A percentile compares a stretch with the other conserved stretches of the same genome.
These are phyloP conservation scores for Paracentrotus lividus DNA, from an alignment of 53 echinoderm and acorn worm species.

Conservation along the genomic window DNA sequence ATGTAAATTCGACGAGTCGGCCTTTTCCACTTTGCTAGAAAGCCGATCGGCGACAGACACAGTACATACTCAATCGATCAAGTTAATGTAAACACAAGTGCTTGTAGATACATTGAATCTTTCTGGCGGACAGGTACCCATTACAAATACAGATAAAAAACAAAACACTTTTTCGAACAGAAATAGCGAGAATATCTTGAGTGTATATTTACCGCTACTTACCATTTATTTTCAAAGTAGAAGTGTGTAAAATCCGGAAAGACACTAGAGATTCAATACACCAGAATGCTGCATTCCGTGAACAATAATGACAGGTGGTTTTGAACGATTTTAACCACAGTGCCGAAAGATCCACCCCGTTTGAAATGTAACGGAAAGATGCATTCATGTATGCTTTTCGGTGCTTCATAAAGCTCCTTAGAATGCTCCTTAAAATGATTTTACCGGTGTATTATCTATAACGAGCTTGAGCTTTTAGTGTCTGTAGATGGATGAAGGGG, in stretches of 20 bases:
- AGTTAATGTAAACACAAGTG: not conserved
- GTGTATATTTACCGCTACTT: not conserved
- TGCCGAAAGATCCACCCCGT: not conserved
- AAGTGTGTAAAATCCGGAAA: not conserved
- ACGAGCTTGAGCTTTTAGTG: not conserved
- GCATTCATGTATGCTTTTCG: not conserved
- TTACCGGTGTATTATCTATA: not conserved
- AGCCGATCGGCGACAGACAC: not conserved
- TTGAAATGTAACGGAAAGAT: not conserved
- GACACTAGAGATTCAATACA: not conserved
- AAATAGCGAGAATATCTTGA: too few relatives aligned
- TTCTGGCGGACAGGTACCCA: not conserved
- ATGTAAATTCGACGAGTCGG: not conserved
- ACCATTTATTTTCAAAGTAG: not conserved
- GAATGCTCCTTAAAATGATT: not conserved
- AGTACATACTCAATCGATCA: not conserved
- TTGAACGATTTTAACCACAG: not conserved
- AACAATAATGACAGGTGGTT: slow-evolving; percentile 10
- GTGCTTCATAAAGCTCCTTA: not conserved
- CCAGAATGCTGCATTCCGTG: not conserved
- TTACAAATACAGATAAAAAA: not conserved
- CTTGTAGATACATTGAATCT: too few relatives aligned
- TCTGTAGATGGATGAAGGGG: not conserved
- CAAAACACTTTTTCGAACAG: too few relatives aligned
- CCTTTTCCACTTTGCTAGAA: not conserved